Evolutionary conservation across 2,797 vertebrate genomes (phyloP).

Genomic region (Cercopithecus petaurista): DNA sequence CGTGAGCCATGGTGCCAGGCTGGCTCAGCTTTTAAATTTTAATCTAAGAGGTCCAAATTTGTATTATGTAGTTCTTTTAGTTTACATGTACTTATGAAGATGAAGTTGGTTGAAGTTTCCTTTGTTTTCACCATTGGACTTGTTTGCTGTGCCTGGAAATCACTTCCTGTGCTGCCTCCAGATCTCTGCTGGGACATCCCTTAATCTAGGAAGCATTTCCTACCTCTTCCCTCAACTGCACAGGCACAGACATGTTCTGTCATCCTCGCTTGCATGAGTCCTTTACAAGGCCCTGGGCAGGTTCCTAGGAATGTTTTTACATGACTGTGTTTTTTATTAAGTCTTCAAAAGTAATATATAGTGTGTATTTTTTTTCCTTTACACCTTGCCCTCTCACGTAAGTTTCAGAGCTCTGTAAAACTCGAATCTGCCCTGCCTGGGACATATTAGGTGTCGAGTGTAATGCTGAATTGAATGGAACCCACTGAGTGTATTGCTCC

Average conservation of each 20-base stretch:
- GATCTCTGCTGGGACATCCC: neutral
- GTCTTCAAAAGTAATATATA: neutral
- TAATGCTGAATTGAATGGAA: neutral
- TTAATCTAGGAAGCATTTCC: neutral
- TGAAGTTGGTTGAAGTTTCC: neutral
- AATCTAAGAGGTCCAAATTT: neutral
- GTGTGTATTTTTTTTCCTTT: neutral
- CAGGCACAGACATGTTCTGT: neutral
- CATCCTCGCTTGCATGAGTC: neutral
- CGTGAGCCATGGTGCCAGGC: too few relatives aligned
- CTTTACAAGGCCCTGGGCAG: neutral
- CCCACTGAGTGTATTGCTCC: neutral
- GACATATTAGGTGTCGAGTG: neutral
- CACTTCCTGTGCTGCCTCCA: neutral
- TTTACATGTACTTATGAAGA: neutral
- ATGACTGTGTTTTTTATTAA: neutral
- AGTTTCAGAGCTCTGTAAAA: neutral
- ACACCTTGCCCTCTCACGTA: fast-evolving
- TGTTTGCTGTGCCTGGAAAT: neutral
- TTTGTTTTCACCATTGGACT: neutral
- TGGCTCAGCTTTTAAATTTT: neutral
- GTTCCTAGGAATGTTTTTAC: neutral
- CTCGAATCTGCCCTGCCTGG: neutral
- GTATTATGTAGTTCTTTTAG: neutral
- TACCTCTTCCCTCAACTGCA: too few relatives aligned